Percentiles rank a stretch among this genome's conserved stretches.
phyloP scores from a whole-genome alignment of 2,888 invertebrate genomes.

The Drosophila neonasuta region DNA sequence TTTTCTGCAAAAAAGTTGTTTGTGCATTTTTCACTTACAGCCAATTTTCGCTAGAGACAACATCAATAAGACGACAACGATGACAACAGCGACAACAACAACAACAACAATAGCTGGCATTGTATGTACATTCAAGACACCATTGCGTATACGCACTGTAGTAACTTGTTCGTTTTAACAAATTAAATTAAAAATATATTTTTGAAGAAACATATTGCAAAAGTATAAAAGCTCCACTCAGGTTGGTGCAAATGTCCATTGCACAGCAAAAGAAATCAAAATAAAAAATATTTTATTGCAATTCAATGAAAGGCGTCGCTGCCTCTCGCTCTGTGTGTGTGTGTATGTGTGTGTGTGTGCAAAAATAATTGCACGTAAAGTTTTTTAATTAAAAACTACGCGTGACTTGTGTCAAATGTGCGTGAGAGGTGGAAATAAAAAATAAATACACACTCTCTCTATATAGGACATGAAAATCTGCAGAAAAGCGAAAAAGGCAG shows the following conservation, averaged over 20 bases:
- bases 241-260: conserved; percentile 23
- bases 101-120: conserved; percentile 33
- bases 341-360: conserved; percentile 13
- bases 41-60: conserved; percentile 49
- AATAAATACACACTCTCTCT: conserved; percentile 14
- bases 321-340: background rate
- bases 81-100: conserved; percentile 12
- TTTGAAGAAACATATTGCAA: background rate
- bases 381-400: conserved; percentile 75
- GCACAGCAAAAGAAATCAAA: conserved; percentile 14
- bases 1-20: conserved; percentile 53
- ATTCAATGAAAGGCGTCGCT: conserved; percentile 38
- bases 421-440: conserved; percentile 48
- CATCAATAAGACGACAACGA: conserved; percentile 29
- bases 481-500: background rate
- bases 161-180: conserved; percentile 38
- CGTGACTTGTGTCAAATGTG: conserved; percentile 69
- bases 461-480: conserved; percentile 11
- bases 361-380: conserved; percentile 74
- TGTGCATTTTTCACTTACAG: conserved; percentile 58
- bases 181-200: conserved; percentile 15
- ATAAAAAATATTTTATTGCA: conserved; percentile 49
- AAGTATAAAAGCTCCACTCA: conserved; percentile 16
- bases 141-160: conserved; percentile 55
- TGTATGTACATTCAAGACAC: conserved; percentile 61